Evolutionary conservation across 2,888 invertebrate genomes (phyloP).

Genomic region (Odontocerum albicorne): DNA sequence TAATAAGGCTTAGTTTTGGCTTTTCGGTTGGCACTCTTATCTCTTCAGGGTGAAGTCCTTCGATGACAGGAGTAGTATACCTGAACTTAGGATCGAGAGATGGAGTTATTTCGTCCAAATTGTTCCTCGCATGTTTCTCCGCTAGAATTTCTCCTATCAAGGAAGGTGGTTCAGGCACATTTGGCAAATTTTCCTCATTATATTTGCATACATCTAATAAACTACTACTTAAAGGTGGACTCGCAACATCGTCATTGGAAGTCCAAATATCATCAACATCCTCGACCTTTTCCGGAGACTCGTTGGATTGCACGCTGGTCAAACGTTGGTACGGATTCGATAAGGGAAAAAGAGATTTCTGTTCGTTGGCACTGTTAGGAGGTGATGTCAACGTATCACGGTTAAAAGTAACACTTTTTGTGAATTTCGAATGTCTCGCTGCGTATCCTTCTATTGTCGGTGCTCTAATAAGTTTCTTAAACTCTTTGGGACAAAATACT

Average conservation of each 20-base stretch:
- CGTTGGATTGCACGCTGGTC: conserved; percentile 25
- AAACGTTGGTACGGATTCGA: conserved; percentile 33
- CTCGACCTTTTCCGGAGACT: conserved; percentile 25
- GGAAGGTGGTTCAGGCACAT: conserved; percentile 14
- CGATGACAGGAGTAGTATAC: conserved; percentile 35
- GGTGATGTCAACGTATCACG: conserved; percentile 82
- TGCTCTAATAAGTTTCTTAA: conserved; percentile 72
- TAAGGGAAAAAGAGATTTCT: conserved; percentile 32
- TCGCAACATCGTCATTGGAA: conserved; percentile 24
- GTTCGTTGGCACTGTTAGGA: conserved; percentile 56
- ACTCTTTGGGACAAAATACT: conserved; percentile 58
- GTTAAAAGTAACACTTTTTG: conserved; percentile 89
- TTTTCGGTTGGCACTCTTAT: conserved; percentile 59
- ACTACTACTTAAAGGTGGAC: conserved; percentile 14
- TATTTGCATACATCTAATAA: conserved; percentile 17
- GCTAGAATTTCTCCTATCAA: conserved; percentile 27
- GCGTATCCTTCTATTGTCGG: conserved; percentile 89
- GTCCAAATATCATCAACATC: conserved; percentile 28
- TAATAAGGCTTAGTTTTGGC: conserved; percentile 58
- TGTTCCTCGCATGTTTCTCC: conserved; percentile 25
- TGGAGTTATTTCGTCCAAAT: conserved; percentile 22
- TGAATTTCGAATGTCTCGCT: conserved; percentile 82
- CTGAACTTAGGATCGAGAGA: conserved; percentile 30
- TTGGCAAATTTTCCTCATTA: conserved; percentile 13
- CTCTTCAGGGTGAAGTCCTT: conserved; percentile 53